Evolutionary conservation across 53 echinoderm and acorn worm genomes (phyloP), one percentile per base, ranked within the genome.

Genomic region (Henricia sp.): DNA sequence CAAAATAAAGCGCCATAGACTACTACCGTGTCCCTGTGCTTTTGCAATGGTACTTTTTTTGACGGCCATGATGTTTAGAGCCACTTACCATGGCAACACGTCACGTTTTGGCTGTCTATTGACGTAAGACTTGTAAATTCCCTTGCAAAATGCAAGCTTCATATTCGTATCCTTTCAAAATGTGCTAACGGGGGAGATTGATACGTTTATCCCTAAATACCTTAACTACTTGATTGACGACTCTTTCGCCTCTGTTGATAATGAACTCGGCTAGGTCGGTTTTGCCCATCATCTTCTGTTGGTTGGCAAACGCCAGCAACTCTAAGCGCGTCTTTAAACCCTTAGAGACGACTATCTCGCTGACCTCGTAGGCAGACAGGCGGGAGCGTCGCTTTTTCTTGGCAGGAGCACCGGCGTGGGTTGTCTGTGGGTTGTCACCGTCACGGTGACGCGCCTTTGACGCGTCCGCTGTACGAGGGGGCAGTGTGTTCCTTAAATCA

Each of bases 211-310:
- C 8, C 8, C 11, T 59, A 28, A 28, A 1, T 25, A 59, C 60
- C 28, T 59, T 14, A 32, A 69, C 21, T 8, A 64, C 80, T 54
- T 87, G 68, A 28, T 70, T 78, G 38, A 87, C 87, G 19, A 62
- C 67, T 39, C 50, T 77, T 56, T 68, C 78, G 41, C 87, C 87
- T 56, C 80, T 24, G 28, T 80, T 68, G 14, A 78, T 17, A 3
- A 87, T 80, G 35, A 87, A 87, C 41, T 87, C 80, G 0, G 87
- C 80, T 25, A 87, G 37, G 43, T 87, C 87, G 24, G 87, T 87
- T 56, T 87, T 80, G 12, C 87, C 70, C 28, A 68, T 55, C 10
- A 51, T 34, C 55, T 80, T 87, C n/a, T 87, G 87, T 24, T 28
- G 57, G 48, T 87, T 67, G 35, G 87, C 87, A 35, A 87, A 70